Percentiles rank a stretch among this genome's conserved stretches.
Conservation (phyloP, 2,888 invertebrate genomes). For the Drosophila longiperda region DNA sequence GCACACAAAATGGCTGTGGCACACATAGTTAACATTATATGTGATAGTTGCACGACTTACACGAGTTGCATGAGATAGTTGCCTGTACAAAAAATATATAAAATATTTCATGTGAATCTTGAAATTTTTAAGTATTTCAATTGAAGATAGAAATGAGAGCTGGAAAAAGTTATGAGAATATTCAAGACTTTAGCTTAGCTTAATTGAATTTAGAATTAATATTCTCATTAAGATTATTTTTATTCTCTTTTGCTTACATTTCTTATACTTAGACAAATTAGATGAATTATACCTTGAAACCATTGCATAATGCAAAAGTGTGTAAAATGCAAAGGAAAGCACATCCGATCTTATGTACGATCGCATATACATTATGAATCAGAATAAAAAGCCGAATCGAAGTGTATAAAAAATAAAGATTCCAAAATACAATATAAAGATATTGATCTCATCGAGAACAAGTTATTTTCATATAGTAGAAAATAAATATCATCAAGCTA, state of each 20-base stretch:
- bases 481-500: background rate
- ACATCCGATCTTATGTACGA: background rate
- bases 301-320: background rate
- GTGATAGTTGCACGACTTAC: slow-evolving; percentile 3
- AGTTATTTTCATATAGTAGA: background rate
- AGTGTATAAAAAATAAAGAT: background rate
- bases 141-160: background rate
- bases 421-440: background rate
- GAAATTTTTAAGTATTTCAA: background rate
- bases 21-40: background rate
- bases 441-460: background rate
- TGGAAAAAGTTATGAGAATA: background rate
- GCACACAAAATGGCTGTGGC: slow-evolving; percentile 62
- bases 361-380: background rate
- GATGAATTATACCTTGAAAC: background rate
- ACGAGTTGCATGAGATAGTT: slow-evolving; percentile 8
- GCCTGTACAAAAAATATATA: slow-evolving; percentile 8
- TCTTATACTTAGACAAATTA: background rate
- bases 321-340: background rate
- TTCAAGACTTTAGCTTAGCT: background rate
- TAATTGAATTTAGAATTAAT: background rate
- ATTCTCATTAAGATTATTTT: background rate
- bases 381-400: background rate
- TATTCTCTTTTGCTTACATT: background rate
- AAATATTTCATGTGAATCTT: background rate